Base-by-base conservation (phyloP, 2,113 vertebrate species). In the rat (Rattus norvegicus) region DNA sequence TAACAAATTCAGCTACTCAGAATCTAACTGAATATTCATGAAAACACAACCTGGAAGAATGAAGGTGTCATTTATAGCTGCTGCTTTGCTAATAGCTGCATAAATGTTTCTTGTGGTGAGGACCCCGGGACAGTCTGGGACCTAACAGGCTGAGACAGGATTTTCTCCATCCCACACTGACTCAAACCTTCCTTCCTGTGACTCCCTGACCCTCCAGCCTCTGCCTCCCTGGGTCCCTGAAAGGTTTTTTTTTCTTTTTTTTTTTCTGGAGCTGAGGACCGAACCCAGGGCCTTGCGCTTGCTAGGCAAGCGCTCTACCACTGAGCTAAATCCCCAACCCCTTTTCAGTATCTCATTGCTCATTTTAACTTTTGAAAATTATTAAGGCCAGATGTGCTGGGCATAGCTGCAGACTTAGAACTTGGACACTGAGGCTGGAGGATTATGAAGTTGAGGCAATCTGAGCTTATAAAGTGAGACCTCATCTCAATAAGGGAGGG, bases 21-120 rank as follows among this genome's bases (percentile, higher is more conserved):
- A 98, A 39, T 95, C 59, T 93, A 79, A 80, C 30, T 95, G 73
- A 96, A 49, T 95, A 49, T 96, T 98, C 92, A 91, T 94, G 67
- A 92, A 91, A 8, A 94, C 17, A 19, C 59, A 73, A 33, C 76
- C 24, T 91, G 65, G 84, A 96, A 92, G 72, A 92, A 91, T 3
- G 73, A 36, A 93, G 61, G 43, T 95, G 80, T 61, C 89, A 49
- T 89, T 95, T 43, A 83, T 81, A 88, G 80, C 39, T 6, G 30
- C 69, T 96, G 79, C 13, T 88, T 79, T 94, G 91, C 88, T 95
- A 95, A 77, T 91, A 93, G 54, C 13, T 30, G n/a, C 80, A 22
- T 94, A 91, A 90, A 94, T 54, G 67, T 95, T 95, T 91, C 92
- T 79, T 28, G 39, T 84, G 86, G 84, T 17, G 83, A 67, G 85